phyloP scores from a whole-genome alignment of 1,140 invertebrate genomes.

The Scaptomyza montana region DNA sequence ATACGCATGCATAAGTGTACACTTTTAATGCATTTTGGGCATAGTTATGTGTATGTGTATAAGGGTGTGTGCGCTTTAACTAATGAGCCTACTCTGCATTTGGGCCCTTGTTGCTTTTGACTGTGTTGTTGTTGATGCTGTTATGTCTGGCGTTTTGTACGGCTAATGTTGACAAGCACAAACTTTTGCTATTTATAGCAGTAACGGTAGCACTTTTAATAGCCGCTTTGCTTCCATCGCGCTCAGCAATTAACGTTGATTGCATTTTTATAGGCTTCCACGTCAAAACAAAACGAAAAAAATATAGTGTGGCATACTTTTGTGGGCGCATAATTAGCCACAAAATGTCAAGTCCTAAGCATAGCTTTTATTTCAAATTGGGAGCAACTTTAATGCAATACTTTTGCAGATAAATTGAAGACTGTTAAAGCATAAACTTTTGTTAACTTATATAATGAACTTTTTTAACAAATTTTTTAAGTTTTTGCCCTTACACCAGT shows the following conservation, averaged over 20 bases:
- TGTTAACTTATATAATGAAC: neutral
- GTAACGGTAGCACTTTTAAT: conserved; percentile 54
- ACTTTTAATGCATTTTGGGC: conserved; percentile 58
- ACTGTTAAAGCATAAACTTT: neutral
- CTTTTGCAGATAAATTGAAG: neutral
- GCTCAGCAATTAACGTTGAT: conserved; percentile 69
- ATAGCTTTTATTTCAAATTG: conserved; percentile 1
- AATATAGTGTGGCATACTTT: conserved; percentile 35
- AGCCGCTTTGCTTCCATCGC: conserved; percentile 37
- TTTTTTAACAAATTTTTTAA: neutral
- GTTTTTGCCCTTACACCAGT: neutral
- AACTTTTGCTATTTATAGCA: conserved; percentile 49
- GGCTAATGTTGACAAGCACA: conserved; percentile 49
- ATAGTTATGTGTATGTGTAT: conserved; percentile 6
- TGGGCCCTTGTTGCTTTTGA: conserved; percentile 1
- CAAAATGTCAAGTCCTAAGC: neutral
- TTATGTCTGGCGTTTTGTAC: conserved; percentile 25
- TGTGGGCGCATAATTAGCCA: conserved; percentile 22
- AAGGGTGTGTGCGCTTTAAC: conserved; percentile 29
- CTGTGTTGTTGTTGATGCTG: conserved; percentile 20
- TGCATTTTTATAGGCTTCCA: conserved; percentile 65
- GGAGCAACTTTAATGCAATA: neutral
- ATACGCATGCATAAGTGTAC: conserved; percentile 12
- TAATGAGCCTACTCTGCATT: conserved; percentile 65
- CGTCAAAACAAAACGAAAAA: conserved; percentile 12